phyloP scores from a whole-genome alignment of 2,888 invertebrate species.

The Himalopsyche japonica region DNA sequence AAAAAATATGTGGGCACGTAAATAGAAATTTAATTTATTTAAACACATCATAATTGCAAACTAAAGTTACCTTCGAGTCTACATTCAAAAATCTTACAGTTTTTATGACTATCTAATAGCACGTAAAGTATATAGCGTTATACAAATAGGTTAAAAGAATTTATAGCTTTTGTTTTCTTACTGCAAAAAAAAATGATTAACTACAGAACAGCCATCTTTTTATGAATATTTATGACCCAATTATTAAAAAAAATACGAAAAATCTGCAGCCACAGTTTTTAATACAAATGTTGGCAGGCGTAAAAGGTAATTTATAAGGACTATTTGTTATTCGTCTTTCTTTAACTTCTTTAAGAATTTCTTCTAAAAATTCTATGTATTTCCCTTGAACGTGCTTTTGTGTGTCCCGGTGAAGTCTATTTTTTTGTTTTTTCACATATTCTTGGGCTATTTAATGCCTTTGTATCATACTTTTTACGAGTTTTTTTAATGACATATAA shows the following conservation, averaged over 20 bases:
- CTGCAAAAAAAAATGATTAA: neutral
- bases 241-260: neutral
- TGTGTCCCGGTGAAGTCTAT: too few species aligned
- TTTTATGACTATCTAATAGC: neutral
- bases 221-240: constrained; percentile 1
- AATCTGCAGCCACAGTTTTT: neutral
- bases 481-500: too few species aligned
- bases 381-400: too few species aligned
- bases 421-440: too few species aligned
- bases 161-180: neutral
- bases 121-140: neutral
- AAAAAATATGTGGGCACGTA: too few species aligned
- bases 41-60: too few species aligned
- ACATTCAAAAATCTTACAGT: too few species aligned
- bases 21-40: too few species aligned
- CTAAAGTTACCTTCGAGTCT: too few species aligned
- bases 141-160: neutral
- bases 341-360: neutral
- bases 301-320: neutral
- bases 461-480: too few species aligned
- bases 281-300: neutral
- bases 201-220: neutral
- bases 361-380: neutral
- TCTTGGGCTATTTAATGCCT: too few species aligned
- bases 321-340: neutral